phyloP scores from a whole-genome alignment of 2,888 invertebrate species.

The Ganaspis brasiliensis region DNA sequence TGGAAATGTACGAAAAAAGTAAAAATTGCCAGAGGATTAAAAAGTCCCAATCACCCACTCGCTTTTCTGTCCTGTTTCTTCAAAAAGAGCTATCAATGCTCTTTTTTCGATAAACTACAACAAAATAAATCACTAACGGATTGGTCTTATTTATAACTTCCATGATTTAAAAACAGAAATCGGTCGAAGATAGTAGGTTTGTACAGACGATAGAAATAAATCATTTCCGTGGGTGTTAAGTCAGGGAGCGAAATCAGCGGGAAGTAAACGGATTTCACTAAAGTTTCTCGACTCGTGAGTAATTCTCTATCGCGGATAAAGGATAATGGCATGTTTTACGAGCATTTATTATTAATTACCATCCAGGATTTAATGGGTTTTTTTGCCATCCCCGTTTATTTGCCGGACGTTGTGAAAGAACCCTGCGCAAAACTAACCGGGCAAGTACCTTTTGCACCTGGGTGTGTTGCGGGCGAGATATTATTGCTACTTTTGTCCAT shows the following conservation, averaged over 20 bases:
- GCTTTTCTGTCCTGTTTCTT: not conserved
- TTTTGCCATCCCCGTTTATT: conserved; percentile 9
- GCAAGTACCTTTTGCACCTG: conserved; percentile 35
- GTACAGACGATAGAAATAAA: conserved; percentile 3
- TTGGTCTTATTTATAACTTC: conserved; percentile 19
- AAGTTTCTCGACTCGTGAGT: conserved; percentile 22
- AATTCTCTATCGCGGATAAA: conserved; percentile 22
- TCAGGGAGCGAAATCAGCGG: conserved; percentile 18
- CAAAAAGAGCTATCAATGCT: conserved; percentile 16
- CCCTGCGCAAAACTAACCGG: conserved; percentile 46
- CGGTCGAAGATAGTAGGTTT: conserved; percentile 28
- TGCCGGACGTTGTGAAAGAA: conserved; percentile 38
- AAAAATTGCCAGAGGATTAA: too few species aligned
- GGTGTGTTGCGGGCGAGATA: conserved; percentile 56
- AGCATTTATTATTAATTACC: conserved; percentile 60
- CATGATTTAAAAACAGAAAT: conserved; percentile 22
- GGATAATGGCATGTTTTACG: conserved; percentile 22
- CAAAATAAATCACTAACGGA: conserved; percentile 4
- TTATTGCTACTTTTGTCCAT: conserved; percentile 50
- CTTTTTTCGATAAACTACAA: not conserved
- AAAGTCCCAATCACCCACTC: too few species aligned
- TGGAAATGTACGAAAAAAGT: too few species aligned
- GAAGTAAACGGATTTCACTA: conserved; percentile 32
- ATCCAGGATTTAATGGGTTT: conserved; percentile 41
- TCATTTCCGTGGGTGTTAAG: conserved; percentile 10